Conservation (phyloP, 2,797 vertebrate genomes). For the Cuculus canorus region DNA sequence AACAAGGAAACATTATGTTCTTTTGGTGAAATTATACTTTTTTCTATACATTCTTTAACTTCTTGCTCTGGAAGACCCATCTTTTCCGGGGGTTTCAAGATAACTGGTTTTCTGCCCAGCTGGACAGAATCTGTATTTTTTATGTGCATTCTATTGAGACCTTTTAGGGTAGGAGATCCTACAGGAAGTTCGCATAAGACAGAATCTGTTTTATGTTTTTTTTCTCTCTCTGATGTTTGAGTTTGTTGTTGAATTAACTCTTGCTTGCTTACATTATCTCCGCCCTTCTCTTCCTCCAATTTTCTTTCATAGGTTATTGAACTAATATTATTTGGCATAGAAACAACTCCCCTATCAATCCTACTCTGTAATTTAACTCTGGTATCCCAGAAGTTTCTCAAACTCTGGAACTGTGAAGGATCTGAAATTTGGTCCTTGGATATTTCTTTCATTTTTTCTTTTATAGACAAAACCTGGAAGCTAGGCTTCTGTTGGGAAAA, state of each 20-base stretch:
- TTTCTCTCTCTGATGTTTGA: constrained; percentile 23
- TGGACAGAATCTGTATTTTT: background rate
- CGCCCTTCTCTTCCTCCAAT: constrained; percentile 7
- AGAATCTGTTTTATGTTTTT: constrained; percentile 56
- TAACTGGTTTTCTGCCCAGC: constrained; percentile 55
- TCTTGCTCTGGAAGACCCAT: background rate
- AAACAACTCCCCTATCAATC: background rate
- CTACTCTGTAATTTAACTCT: constrained; percentile 66
- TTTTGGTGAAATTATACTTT: constrained; percentile 42
- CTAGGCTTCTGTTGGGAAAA: constrained; percentile 49
- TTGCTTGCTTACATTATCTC: constrained; percentile 28
- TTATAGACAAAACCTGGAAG: constrained; percentile 80
- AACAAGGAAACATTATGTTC: constrained; percentile 11
- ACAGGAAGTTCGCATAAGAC: constrained; percentile 43
- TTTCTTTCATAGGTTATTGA: constrained; percentile 33
- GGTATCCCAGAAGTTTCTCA: constrained; percentile 89
- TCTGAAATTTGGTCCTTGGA: constrained; percentile 71
- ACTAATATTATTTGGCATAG: background rate
- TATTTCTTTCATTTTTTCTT: constrained; percentile 80
- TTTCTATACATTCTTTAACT: constrained; percentile 46
- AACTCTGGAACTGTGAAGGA: constrained; percentile 83
- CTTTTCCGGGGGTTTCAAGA: constrained; percentile 40
- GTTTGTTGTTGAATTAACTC: constrained; percentile 58
- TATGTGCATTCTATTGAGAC: background rate
- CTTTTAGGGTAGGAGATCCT: background rate